Evolutionary conservation across 2,113 vertebrate species (phyloP).

Genomic region (Zingel zingel): DNA sequence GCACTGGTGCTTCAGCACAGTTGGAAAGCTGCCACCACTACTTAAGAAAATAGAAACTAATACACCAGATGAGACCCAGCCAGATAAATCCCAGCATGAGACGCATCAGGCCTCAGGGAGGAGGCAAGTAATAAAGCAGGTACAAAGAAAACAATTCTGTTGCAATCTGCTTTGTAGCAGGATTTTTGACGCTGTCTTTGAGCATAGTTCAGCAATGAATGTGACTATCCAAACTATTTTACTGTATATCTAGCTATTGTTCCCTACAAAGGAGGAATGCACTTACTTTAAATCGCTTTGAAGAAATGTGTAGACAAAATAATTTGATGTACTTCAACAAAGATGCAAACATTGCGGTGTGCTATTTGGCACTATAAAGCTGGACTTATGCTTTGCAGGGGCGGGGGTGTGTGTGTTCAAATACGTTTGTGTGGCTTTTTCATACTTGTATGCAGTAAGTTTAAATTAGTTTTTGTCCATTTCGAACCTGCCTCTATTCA

Average conservation of each 20-base stretch:
- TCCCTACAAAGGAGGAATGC: not conserved
- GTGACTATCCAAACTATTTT: not conserved
- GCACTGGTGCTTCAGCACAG: conserved; percentile 24
- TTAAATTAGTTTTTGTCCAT: not conserved
- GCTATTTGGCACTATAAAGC: not conserved
- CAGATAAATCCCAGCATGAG: conserved; percentile 45
- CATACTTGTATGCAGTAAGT: no score
- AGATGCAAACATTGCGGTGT: not conserved
- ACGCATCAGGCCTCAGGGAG: conserved; percentile 15
- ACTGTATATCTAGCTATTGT: no score
- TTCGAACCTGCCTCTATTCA: not conserved
- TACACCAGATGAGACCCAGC: conserved; percentile 46
- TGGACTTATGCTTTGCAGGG: not conserved
- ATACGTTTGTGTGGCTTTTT: no score
- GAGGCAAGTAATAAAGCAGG: conserved; percentile 25
- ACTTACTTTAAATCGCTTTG: not conserved
- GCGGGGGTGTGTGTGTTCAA: no score
- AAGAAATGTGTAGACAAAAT: not conserved
- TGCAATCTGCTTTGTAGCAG: conserved; percentile 12
- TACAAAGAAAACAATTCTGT: conserved; percentile 42
- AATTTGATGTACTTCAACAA: not conserved
- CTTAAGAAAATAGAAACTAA: conserved; percentile 53
- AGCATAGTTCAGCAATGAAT: conserved; percentile 11
- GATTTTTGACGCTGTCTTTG: not conserved
- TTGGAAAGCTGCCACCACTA: conserved; percentile 21